Conservation (phyloP, 1,140 invertebrate species). For the Octopus sinensis region DNA sequence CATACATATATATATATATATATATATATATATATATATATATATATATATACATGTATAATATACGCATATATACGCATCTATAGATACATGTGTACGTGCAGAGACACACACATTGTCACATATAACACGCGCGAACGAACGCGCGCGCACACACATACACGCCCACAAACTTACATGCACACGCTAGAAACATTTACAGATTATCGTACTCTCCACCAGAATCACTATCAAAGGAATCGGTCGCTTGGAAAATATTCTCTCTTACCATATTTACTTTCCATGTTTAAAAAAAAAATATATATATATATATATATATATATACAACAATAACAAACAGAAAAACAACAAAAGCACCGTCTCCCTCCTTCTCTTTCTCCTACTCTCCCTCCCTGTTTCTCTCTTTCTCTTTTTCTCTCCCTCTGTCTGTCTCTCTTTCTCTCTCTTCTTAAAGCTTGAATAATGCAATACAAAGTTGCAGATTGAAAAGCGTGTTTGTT, state of each 20-base stretch:
- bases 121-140: no score
- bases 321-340: no score
- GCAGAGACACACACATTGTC: neutral
- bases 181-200: no score
- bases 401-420: neutral
- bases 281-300: neutral
- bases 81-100: neutral
- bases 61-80: neutral
- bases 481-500: neutral
- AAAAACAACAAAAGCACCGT: neutral
- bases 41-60: neutral
- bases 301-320: neutral
- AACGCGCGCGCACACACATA: no score
- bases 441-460: neutral
- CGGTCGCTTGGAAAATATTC: no score
- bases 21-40: neutral
- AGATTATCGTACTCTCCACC: no score
- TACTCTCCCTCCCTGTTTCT: neutral
- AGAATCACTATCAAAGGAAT: no score
- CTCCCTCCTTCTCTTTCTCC: neutral
- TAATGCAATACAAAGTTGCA: neutral
- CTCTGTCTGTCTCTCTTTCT: neutral
- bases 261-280: no score
- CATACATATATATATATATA: neutral
- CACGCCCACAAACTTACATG: no score